A percentile compares a stretch with the other conserved stretches of the same genome.
Conservation (phyloP, 2,113 vertebrate genomes). For the Probosciger aterrimus region DNA sequence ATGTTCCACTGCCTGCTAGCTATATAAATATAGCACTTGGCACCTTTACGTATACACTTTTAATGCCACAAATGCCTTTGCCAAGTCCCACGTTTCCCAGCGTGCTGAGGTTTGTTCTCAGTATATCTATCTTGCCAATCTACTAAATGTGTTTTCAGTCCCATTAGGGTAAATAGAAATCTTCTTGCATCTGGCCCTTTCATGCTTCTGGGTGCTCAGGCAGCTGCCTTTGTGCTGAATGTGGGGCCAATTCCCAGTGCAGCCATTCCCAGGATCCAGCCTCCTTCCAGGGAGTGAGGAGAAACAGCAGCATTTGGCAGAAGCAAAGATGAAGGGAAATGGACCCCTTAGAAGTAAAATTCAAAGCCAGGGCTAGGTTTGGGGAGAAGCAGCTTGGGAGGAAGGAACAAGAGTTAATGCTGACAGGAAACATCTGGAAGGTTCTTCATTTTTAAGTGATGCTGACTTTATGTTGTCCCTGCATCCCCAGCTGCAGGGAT, state of each 20-base stretch:
- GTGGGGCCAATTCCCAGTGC: not conserved
- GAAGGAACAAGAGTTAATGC: not conserved
- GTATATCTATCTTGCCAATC: slow-evolving; percentile 41
- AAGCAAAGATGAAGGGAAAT: not conserved
- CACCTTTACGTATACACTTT: not conserved
- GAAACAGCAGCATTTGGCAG: not conserved
- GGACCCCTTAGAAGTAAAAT: not conserved
- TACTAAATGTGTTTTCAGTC: slow-evolving; percentile 26
- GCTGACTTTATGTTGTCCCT: not conserved
- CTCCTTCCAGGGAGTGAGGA: not conserved
- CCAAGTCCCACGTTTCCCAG: slow-evolving; percentile 43
- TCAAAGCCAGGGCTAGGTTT: not conserved
- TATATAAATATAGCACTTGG: slow-evolving; percentile 33
- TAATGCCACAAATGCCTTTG: slow-evolving; percentile 7
- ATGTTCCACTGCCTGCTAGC: not conserved
- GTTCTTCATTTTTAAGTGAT: not conserved
- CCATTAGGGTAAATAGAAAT: slow-evolving; percentile 8
- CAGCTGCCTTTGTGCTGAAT: not conserved
- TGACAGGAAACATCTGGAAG: not conserved
- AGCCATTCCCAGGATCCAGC: not conserved
- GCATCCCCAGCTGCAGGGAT: not conserved
- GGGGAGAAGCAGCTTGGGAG: not conserved
- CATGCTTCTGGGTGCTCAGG: not conserved
- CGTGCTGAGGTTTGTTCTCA: not conserved
- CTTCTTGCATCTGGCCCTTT: slow-evolving; percentile 25